These are phyloP conservation scores for Bubo scandiacus DNA, from an alignment of 2,113 vertebrate species.

Conservation along the genomic window DNA sequence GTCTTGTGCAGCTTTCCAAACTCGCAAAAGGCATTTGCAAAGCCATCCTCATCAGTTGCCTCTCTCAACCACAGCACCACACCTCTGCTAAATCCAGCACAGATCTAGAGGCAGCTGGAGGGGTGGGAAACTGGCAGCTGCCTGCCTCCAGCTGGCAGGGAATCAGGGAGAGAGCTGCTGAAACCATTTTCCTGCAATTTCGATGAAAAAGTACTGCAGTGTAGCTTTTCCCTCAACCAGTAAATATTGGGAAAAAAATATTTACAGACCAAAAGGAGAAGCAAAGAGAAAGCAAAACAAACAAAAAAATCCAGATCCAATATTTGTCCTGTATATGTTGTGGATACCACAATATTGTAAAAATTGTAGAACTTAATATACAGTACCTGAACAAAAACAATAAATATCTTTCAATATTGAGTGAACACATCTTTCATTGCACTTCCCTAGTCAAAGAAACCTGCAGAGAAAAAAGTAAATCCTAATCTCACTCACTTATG, in stretches of 20 bases:
- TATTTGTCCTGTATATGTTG: background rate
- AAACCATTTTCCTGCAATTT: background rate
- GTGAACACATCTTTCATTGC: background rate
- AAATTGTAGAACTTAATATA: background rate
- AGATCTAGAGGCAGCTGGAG: constrained; percentile 16
- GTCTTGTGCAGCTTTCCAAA: background rate
- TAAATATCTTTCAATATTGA: background rate
- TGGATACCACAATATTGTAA: background rate
- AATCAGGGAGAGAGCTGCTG: background rate
- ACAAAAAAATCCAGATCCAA: background rate
- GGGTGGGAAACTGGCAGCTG: constrained; percentile 1
- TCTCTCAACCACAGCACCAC: background rate
- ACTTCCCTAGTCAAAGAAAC: background rate
- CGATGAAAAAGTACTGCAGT: background rate
- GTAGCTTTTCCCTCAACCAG: background rate
- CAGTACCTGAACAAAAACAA: background rate
- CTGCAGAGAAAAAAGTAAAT: background rate
- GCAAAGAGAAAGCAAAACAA: background rate
- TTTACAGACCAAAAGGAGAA: background rate
- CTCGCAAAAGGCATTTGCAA: background rate
- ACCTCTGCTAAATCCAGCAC: background rate
- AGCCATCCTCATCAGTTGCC: background rate
- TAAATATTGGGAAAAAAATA: background rate
- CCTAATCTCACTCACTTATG: background rate
- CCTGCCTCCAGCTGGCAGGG: background rate